Evolutionary conservation across 1,140 invertebrate species (phyloP), one percentile per base, ranked within the genome.

Genomic region (Drosophila arawakana): DNA sequence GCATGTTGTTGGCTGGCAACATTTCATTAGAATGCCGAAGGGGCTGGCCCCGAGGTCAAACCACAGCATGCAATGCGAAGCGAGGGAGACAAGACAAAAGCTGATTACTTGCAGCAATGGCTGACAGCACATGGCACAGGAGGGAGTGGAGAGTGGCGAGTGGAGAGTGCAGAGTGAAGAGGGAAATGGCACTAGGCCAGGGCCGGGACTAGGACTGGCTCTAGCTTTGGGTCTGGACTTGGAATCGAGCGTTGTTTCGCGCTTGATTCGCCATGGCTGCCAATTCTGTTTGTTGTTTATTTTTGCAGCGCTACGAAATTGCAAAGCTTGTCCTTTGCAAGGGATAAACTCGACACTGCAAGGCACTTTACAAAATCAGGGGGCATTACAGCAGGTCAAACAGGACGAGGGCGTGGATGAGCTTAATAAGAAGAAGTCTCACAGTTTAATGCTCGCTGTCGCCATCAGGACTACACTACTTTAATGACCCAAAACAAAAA

Each of bases 11-110:
- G 62, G 65, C 62, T 84, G 52, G 41, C 73, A 86, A 73, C 72
- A 81, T 85, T 86, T 88, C 85, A 86, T 86, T 88, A 82, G 76
- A 88, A 66, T 73, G 83, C 82, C 70, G 52, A 73, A 59, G 43
- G 66, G 61, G 65, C 68, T 52, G 61, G 50, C 15, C 54, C 59
- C 66, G 83, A 81, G 82, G 79, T 88, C 80, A 86, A 82, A 82
- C 82, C 83, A 80, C 83, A 83, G 57, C 77, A 60, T 65, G 69
- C 62, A 58, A 68, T 47, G 60, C 44, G 8, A 10, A 10, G 6
- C 30, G 37, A 9, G 39, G 34, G 18, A 67, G 74, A 85, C 67
- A 86, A 79, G 78, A 78, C 71, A 78, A 75, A 80, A 83, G 80
- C 83, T 88, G 80, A 88, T 88, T 88, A 79, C 83, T 83, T 69